Conservation (phyloP, 2,888 invertebrate species). For the Noctua pronuba region DNA sequence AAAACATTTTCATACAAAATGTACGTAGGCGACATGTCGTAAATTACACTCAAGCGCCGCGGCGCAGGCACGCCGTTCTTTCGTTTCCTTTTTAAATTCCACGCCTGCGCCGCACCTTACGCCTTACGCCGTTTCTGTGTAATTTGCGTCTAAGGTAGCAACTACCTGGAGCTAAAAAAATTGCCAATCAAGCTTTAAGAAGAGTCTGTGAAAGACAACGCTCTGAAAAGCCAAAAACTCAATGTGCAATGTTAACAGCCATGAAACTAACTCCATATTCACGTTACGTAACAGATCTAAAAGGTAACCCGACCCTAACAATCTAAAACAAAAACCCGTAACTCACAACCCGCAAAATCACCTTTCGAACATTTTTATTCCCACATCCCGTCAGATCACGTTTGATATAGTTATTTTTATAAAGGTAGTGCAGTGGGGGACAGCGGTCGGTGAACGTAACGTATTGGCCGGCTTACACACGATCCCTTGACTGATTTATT, state of each 20-base stretch:
- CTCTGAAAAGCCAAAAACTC: background rate
- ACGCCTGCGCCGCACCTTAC: no score
- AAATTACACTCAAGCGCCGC: no score
- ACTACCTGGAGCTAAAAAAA: background rate
- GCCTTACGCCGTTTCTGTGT: no score
- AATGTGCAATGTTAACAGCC: background rate
- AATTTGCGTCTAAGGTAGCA: no score
- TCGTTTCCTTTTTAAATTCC: no score
- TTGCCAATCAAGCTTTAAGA: background rate
- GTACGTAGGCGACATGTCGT: no score
- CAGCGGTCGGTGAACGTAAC: constrained; percentile 81
- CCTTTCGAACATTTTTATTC: constrained; percentile 70
- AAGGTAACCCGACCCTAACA: constrained; percentile 48
- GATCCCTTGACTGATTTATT: constrained; percentile 88
- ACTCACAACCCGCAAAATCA: constrained; percentile 67
- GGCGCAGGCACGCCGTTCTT: no score
- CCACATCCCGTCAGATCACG: constrained; percentile 66
- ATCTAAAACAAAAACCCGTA: constrained; percentile 60
- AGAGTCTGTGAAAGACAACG: background rate
- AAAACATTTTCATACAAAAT: no score
- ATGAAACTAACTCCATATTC: constrained; percentile 1
- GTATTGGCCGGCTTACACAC: constrained; percentile 86
- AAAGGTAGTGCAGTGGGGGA: constrained; percentile 75
- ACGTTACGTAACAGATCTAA: constrained; percentile 41
- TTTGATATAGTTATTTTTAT: constrained; percentile 72